Percentiles rank a stretch among this genome's conserved stretches.
Conservation (phyloP, 2,113 vertebrate species). For the Sinocyclocheilus rhinocerous region DNA sequence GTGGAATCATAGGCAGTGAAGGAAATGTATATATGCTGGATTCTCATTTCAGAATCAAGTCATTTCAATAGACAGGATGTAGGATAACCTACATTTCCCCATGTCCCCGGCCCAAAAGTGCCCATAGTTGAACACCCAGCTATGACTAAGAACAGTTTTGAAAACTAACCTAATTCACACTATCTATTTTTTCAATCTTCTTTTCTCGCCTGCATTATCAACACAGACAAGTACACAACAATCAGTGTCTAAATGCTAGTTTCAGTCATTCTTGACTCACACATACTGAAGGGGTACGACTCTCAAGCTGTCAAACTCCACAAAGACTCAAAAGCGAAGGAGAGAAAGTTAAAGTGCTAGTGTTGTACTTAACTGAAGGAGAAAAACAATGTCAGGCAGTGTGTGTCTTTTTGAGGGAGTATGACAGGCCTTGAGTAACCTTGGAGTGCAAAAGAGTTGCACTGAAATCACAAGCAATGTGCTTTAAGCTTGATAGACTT, state of each 20-base stretch:
- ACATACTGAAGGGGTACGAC: not conserved
- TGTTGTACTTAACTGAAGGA: not conserved
- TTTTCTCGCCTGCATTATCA: not conserved
- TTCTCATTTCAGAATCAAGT: too few relatives aligned
- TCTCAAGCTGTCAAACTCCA: not conserved
- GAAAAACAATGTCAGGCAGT: slow-evolving; percentile 7
- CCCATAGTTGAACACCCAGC: not conserved
- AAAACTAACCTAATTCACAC: not conserved
- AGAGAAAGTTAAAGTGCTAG: slow-evolving; percentile 22
- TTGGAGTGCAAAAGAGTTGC: not conserved
- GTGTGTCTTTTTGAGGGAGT: slow-evolving; percentile 1
- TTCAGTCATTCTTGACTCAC: not conserved
- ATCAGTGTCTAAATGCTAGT: not conserved
- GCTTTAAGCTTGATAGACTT: slow-evolving; percentile 15
- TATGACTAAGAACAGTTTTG: not conserved
- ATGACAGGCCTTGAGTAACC: slow-evolving; percentile 44
- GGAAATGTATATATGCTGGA: too few relatives aligned
- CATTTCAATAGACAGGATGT: too few relatives aligned
- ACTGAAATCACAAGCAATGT: slow-evolving; percentile 28
- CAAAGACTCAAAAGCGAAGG: not conserved
- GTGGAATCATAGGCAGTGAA: too few relatives aligned
- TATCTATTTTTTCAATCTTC: not conserved
- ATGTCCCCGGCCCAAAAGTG: not conserved
- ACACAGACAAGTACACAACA: not conserved
- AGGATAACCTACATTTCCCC: not conserved